Evolutionary conservation across 2,797 vertebrate species (phyloP).

Genomic region (Sitta carolinensis): DNA sequence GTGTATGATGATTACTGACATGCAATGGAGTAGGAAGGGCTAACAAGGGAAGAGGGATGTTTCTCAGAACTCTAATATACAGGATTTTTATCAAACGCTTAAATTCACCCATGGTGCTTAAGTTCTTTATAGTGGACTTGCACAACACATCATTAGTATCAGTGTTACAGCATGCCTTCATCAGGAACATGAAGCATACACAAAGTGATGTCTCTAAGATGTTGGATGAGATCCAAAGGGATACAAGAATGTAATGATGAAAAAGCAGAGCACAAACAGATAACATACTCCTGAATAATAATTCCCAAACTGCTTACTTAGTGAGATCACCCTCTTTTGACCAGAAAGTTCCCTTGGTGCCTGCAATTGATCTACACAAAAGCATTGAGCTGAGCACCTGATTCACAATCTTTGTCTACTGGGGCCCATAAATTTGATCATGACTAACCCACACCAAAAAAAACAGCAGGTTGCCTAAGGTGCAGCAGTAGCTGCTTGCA

Average conservation of each 20-base stretch:
- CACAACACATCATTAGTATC: not conserved
- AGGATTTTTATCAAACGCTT: not conserved
- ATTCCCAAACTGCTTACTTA: not conserved
- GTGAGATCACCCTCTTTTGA: not conserved
- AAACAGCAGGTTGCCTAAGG: not conserved
- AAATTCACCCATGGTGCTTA: not conserved
- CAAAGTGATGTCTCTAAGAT: not conserved
- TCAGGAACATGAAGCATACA: not conserved
- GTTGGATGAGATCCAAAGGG: not conserved
- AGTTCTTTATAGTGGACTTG: not conserved
- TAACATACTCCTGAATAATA: not conserved
- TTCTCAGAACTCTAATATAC: not conserved
- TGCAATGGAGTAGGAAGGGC: not conserved
- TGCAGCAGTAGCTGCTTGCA: not conserved
- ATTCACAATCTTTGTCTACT: not conserved
- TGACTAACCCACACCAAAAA: not conserved
- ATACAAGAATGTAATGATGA: not conserved
- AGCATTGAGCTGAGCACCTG: not conserved
- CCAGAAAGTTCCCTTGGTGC: not conserved
- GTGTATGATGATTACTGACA: not conserved
- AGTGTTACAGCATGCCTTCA: not conserved
- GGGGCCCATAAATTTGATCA: not conserved
- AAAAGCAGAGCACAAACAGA: not conserved
- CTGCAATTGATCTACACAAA: not conserved
- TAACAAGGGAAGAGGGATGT: not conserved